Evolutionary conservation across 1,140 invertebrate species (phyloP).

Genomic region (Leptopilina boulardi): DNA sequence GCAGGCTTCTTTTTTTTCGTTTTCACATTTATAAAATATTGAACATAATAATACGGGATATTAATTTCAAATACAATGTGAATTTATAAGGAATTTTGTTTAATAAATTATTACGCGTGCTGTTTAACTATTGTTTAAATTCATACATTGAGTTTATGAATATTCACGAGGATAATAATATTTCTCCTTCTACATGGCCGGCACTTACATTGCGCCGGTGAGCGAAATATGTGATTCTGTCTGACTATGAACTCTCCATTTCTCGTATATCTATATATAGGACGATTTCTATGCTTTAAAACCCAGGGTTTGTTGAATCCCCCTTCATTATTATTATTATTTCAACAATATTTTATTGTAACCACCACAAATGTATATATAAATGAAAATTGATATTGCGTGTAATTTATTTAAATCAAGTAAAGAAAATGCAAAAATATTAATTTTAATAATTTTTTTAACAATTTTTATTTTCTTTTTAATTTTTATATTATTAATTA

Average conservation of each 20-base stretch:
- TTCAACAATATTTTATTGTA: no score
- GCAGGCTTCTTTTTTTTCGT: no score
- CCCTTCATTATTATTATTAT: neutral
- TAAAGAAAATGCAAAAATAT: no score
- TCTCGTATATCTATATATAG: no score
- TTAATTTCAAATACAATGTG: neutral
- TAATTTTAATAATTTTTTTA: no score
- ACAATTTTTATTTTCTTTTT: no score
- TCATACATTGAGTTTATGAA: slow-evolving; percentile 7
- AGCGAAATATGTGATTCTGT: slow-evolving; percentile 12
- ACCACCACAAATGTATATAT: no score
- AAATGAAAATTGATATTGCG: no score
- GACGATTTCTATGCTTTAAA: neutral
- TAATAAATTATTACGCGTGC: neutral
- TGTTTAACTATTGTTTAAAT: slow-evolving; percentile 20
- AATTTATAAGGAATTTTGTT: neutral
- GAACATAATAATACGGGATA: neutral
- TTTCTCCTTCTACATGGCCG: slow-evolving; percentile 4
- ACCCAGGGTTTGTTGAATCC: neutral
- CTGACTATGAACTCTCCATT: slow-evolving; percentile 6
- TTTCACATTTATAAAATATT: neutral
- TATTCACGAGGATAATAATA: neutral
- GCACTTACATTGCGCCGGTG: neutral
- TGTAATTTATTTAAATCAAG: no score
- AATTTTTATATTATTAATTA: no score